Base-by-base conservation (phyloP, 1,140 invertebrate genomes). In the Pachyrhynchus sulphureomaculatus region DNA sequence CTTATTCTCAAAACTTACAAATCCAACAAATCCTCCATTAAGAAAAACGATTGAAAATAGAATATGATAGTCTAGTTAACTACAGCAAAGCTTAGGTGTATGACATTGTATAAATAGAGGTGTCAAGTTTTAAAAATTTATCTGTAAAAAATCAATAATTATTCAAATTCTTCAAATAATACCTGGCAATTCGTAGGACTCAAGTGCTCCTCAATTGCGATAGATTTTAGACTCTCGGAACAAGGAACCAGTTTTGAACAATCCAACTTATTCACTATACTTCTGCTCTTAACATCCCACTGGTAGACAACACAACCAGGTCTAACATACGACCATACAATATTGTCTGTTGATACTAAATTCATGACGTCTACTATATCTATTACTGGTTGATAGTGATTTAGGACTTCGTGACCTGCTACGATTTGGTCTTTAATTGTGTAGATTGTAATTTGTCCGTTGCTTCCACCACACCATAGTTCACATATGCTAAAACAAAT, bases 161-260 rank as follows among this genome's bases (percentile, higher is more conserved):
- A n/a, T n/a, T n/a, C n/a, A n/a, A n/a, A n/a, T n/a, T n/a, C n/a
- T n/a, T n/a, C n/a, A n/a, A n/a, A n/a, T n/a, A n/a, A n/a, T 77
- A 89, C 86, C 74, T 91, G 87, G 69, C 90, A 92, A 66, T 88
- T 84, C 24, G 88, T 88, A 2, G 86, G 86, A 39, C 86, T 90
- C 0, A 93, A 80, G 72, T 90, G 88, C 69, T 95, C 91, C 75
- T 96, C 93, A 64, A 95, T 91, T 26, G 90, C 88, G 54, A 95
- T 95, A 10, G 92, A 94, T 70, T 93, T 91, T 12, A 96, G 77
- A 69, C 90, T 93, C 76, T 96, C 93, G 1, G 91, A 94, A 72
- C 92, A 95, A 12, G 93, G 93, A 47, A 91, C 87, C 49, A 96
- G 78, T 77, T 95, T 95, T 1, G 91, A 93, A 80, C 93, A 95